phyloP scores from a whole-genome alignment of 2,113 vertebrate species.

The Carassius gibelio region DNA sequence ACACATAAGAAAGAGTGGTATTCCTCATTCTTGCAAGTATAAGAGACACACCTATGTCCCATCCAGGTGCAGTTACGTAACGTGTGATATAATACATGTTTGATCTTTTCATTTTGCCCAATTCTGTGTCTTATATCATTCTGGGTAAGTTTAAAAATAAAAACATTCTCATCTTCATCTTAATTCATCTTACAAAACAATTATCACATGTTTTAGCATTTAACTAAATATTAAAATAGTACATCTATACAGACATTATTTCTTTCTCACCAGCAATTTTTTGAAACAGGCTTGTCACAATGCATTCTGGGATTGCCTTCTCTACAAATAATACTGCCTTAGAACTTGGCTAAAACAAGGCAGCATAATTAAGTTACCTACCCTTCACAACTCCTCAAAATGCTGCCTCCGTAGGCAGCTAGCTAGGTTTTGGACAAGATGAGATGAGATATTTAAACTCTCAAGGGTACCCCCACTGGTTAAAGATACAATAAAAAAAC shows the following conservation, averaged over 20 bases:
- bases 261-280: not conserved
- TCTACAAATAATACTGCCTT: slow-evolving; percentile 1
- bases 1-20: slow-evolving; percentile 16
- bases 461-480: slow-evolving; percentile 71
- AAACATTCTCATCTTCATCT: not conserved
- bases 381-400: not conserved
- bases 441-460: slow-evolving; percentile 71
- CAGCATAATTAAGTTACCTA: slow-evolving; percentile 18
- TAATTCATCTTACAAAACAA: no score
- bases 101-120: not conserved
- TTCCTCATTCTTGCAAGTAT: slow-evolving; percentile 50
- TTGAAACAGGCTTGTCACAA: not conserved
- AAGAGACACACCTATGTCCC: slow-evolving; percentile 48
- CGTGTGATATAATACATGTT: not conserved
- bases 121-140: not conserved
- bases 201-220: not conserved
- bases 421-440: slow-evolving; percentile 1
- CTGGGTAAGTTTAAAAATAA: not conserved
- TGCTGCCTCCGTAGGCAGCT: not conserved
- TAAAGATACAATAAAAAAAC: slow-evolving; percentile 78
- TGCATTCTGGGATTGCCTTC: not conserved
- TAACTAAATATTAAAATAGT: not conserved
- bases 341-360: not conserved
- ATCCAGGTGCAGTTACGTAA: not conserved
- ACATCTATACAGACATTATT: no score